Percentiles rank a stretch among this genome's conserved stretches.
These are phyloP conservation scores for Sinodicranocentrus sp. DNA, from an alignment of 2,888 invertebrate genomes.

Conservation along the genomic window DNA sequence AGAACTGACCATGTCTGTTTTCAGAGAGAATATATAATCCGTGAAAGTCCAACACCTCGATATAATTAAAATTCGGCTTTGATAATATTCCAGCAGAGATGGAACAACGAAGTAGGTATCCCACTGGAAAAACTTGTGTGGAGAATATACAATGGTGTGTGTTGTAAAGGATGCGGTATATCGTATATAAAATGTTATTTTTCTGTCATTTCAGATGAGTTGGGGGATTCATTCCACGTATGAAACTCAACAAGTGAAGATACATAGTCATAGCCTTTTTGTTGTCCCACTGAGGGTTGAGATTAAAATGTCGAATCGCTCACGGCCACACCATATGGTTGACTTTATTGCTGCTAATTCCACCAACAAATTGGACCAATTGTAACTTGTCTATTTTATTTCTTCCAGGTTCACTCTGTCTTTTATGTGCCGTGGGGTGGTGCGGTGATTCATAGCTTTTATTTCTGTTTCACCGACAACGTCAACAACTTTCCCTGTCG, in stretches of 20 bases:
- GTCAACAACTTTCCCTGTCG: too few relatives aligned
- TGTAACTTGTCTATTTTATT: background rate
- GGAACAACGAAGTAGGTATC: too few relatives aligned
- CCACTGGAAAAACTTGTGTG: too few relatives aligned
- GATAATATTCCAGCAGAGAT: too few relatives aligned
- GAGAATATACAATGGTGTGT: too few relatives aligned
- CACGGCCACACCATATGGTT: slow-evolving; percentile 11
- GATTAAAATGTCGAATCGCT: background rate
- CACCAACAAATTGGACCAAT: slow-evolving; percentile 24
- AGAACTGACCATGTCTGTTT: background rate
- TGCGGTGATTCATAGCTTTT: background rate
- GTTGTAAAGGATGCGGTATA: too few relatives aligned
- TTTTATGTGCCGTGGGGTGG: background rate
- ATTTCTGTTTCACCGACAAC: background rate
- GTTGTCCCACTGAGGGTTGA: background rate
- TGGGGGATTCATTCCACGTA: too few relatives aligned
- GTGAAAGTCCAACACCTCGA: background rate
- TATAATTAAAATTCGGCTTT: too few relatives aligned
- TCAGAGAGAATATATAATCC: background rate
- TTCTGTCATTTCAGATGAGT: too few relatives aligned
- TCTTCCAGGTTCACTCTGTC: background rate
- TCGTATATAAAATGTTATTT: too few relatives aligned
- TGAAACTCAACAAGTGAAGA: slow-evolving; percentile 29
- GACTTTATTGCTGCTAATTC: slow-evolving; percentile 36
- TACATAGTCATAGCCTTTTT: background rate